Percentiles rank a stretch among this genome's conserved stretches.
These are phyloP conservation scores for Dendroctonus valens DNA, from an alignment of 1,140 invertebrate species.

Conservation along the genomic window DNA sequence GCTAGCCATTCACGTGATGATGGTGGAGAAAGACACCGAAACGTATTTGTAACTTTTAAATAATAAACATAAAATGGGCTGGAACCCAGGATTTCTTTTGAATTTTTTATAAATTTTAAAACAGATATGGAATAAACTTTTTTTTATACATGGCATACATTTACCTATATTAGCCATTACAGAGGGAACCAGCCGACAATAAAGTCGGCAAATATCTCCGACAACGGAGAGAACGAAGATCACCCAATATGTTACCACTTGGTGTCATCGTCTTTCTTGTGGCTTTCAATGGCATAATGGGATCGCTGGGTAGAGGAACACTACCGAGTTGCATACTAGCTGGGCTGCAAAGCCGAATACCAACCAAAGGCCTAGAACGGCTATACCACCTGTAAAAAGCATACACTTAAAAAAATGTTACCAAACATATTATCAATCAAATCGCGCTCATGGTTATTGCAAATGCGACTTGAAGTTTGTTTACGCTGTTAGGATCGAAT, in stretches of 20 bases:
- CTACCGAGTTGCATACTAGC: conserved; percentile 93
- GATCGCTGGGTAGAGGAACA: conserved; percentile 96
- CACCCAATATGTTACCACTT: conserved; percentile 99
- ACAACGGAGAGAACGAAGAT: conserved; percentile 89
- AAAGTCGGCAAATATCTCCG: conserved; percentile 91
- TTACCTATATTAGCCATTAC: conserved; percentile 97
- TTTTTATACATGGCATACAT: too few relatives aligned
- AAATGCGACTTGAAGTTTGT: not conserved
- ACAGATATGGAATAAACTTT: too few relatives aligned
- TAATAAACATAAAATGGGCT: too few relatives aligned
- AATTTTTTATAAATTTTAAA: too few relatives aligned
- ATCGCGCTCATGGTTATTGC: not conserved
- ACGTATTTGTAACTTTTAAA: too few relatives aligned
- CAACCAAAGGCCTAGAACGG: conserved; percentile 80
- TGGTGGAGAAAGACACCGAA: too few relatives aligned
- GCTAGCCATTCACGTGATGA: too few relatives aligned
- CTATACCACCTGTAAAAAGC: conserved; percentile 49
- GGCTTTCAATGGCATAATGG: conserved; percentile 75
- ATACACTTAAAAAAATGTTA: not conserved
- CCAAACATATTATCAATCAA: not conserved
- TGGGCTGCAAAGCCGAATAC: conserved; percentile 94
- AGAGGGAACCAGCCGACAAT: conserved; percentile 93
- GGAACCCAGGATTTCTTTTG: too few relatives aligned
- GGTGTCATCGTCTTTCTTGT: conserved; percentile 82
- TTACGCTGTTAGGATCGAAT: not conserved